Evolutionary conservation across 2,797 vertebrate species (phyloP).

Genomic region (Halcyon chelicuti): DNA sequence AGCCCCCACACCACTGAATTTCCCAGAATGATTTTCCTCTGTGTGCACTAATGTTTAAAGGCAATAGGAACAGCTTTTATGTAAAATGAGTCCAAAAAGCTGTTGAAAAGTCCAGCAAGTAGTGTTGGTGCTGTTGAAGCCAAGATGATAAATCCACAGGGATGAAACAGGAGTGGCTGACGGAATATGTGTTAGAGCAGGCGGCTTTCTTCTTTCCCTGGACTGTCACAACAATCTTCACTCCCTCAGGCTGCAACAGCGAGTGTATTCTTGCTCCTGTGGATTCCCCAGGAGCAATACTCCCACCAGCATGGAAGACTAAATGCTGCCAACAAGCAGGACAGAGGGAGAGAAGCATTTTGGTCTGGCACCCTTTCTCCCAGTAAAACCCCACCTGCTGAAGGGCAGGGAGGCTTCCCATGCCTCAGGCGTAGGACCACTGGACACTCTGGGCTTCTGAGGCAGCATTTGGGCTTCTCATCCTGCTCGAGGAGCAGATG

Average conservation of each 20-base stretch:
- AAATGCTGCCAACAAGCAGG: background rate
- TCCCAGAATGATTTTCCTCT: background rate
- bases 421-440: background rate
- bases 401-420: background rate
- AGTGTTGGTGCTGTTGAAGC: background rate
- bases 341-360: background rate
- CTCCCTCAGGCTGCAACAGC: background rate
- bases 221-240: background rate
- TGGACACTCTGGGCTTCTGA: background rate
- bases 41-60: background rate
- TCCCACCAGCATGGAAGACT: background rate
- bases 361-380: background rate
- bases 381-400: background rate
- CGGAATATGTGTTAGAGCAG: background rate
- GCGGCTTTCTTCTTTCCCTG: background rate
- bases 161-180: background rate
- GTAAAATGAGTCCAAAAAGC: background rate
- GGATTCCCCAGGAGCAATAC: background rate
- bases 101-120: background rate
- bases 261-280: rapidly evolving
- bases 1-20: rapidly evolving
- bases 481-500: background rate
- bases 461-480: background rate
- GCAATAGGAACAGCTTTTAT: background rate
- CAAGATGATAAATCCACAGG: background rate